These are phyloP conservation scores for Arbacia lixula DNA, from an alignment of 53 echinoderm and acorn worm species.

Conservation along the genomic window DNA sequence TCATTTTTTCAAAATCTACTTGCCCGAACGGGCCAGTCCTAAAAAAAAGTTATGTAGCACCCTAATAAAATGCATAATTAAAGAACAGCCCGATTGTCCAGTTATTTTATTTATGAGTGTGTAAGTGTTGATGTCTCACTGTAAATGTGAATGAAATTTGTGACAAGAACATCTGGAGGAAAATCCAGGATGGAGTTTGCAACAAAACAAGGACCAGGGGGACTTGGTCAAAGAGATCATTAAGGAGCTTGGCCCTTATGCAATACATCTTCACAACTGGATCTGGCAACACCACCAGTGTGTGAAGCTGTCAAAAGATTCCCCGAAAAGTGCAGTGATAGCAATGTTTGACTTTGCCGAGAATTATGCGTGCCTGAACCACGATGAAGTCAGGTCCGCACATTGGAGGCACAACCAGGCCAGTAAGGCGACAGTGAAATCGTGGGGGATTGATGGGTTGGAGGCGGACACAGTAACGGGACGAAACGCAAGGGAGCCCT, in stretches of 20 bases:
- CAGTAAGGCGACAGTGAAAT: too few species aligned
- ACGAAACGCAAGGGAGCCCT: too few species aligned
- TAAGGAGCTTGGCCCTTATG: background rate
- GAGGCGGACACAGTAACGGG: too few species aligned
- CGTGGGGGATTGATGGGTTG: too few species aligned
- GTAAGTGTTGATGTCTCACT: too few species aligned
- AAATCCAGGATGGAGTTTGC: background rate
- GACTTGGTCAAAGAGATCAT: background rate
- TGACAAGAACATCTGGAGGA: background rate
- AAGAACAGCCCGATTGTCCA: too few species aligned
- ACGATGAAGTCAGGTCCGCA: background rate
- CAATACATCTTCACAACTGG: constrained; percentile 10
- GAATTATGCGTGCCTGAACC: background rate
- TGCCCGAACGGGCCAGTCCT: too few species aligned
- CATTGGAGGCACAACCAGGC: constrained; percentile 12
- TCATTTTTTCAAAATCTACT: too few species aligned
- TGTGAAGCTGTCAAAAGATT: background rate
- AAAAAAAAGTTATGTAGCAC: too few species aligned
- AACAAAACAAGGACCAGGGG: background rate
- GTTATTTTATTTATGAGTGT: too few species aligned
- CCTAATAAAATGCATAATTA: too few species aligned
- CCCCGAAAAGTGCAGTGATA: background rate
- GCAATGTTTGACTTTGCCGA: background rate
- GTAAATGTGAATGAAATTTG: too few species aligned
- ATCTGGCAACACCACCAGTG: background rate